Evolutionary conservation across 92 coral and sea anemone genomes (phyloP), one percentile per base, ranked within the genome.

Genomic region (Pocillopora grandis): DNA sequence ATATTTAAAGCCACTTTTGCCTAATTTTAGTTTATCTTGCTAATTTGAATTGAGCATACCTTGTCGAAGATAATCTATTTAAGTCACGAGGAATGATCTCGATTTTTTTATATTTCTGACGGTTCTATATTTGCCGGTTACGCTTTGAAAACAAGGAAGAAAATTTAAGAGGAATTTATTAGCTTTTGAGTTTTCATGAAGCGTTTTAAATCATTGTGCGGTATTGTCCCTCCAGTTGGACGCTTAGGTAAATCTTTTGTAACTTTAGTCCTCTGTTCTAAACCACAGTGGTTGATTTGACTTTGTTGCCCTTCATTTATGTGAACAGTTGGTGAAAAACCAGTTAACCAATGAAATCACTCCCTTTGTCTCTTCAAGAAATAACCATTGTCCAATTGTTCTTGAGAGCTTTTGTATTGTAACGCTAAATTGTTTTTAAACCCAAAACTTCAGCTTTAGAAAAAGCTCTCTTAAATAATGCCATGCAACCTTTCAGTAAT

Each of bases 381-480:
- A 82, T 73, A 20, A 71, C 78, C 60, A 62, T 72, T 71, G 86
- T 81, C 72, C 31, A 81, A 81, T 71, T 71, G 67, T 72, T 72
- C 23, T 37, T 10, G 59, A 82, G 79, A 80, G 80, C 21, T 62
- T 61, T 62, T 82, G 86, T 61, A 82, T 82, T 73, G 79, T 82
- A 60, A 61, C 78, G 21, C 36, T 59, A 27, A 27, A 27, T 27
- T 72, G 78, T 81, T 19, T 71, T 82, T 2, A 55, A 72, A 60
- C 42, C 52, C 31, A 82, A 61, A 60, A 49, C 80, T 61, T 71
- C 55, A 60, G 72, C 36, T 63, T 74, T 6, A 62, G 59, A 20
- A 82, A 72, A 27, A 27, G 31, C 31, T 27, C 31, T 27, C 31
- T 27, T 27, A 27, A 27, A 27, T 27, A 27, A 27, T 27, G 31